Evolutionary conservation across 2,113 vertebrate genomes (phyloP).

Genomic region (Atherinomorus stipes): DNA sequence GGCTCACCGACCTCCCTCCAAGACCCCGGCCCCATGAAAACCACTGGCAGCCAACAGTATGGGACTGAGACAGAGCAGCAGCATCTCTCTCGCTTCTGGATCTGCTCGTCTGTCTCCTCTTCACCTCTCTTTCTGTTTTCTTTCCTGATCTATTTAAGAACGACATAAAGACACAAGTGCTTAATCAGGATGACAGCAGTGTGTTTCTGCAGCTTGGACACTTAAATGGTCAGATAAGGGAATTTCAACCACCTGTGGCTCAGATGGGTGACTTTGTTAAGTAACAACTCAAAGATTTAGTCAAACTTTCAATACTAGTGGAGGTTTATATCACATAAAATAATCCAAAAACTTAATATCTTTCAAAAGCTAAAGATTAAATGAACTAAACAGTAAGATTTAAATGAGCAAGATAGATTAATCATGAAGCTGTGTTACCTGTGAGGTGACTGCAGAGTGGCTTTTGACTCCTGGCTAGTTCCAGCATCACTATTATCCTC

Average conservation of each 20-base stretch:
- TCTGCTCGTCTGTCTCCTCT: slow-evolving; percentile 59
- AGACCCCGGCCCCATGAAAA: slow-evolving; percentile 65
- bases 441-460: slow-evolving; percentile 51
- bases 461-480: slow-evolving; percentile 43
- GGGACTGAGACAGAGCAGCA: slow-evolving; percentile 70
- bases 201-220: no score
- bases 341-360: no score
- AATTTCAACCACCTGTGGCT: no score
- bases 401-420: background rate
- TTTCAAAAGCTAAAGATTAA: no score
- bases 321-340: background rate
- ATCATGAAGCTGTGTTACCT: slow-evolving; percentile 43
- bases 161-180: background rate
- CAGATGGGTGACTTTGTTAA: background rate
- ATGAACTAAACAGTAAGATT: no score
- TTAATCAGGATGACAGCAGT: no score
- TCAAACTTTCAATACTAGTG: no score
- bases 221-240: no score
- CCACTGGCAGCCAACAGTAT: slow-evolving; percentile 79
- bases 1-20: slow-evolving; percentile 58
- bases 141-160: slow-evolving; percentile 46
- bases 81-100: slow-evolving; percentile 69
- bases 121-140: slow-evolving; percentile 52
- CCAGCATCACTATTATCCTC: slow-evolving; percentile 46
- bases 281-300: background rate